Conservation (phyloP, 2,113 vertebrate species). For the Ellobius talpinus region DNA sequence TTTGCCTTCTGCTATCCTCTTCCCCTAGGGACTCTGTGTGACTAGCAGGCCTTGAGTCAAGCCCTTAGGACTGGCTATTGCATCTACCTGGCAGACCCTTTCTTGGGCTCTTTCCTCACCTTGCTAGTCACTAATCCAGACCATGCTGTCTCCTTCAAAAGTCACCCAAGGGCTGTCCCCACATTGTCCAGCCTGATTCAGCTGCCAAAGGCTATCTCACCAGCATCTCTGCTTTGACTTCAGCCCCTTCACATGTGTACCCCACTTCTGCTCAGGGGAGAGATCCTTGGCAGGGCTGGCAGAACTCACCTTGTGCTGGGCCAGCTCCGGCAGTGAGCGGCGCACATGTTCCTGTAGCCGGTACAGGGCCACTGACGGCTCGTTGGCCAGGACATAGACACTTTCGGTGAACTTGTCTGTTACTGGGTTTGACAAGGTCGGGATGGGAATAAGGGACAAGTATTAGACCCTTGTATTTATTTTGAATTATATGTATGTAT, state of each 20-base stretch:
- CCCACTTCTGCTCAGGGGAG: not conserved
- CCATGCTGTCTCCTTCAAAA: not conserved
- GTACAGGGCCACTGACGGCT: conserved; percentile 96
- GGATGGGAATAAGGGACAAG: not conserved
- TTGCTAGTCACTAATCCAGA: not conserved
- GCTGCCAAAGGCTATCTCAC: fast-evolving
- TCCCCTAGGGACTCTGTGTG: not conserved
- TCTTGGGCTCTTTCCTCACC: not conserved
- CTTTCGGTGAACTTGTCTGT: conserved; percentile 98
- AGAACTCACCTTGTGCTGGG: conserved; percentile 94
- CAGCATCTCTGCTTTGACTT: not conserved
- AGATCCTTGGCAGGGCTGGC: too few species aligned
- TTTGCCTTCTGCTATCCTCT: not conserved
- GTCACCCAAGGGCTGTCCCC: not conserved
- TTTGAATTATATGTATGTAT: not conserved
- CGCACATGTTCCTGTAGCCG: conserved; percentile 97
- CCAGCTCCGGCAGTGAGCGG: conserved; percentile 95
- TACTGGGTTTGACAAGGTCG: conserved; percentile 85
- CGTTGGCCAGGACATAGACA: conserved; percentile 97
- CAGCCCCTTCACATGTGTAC: not conserved
- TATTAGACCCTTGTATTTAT: not conserved
- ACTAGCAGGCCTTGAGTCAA: not conserved
- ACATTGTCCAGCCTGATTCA: not conserved
- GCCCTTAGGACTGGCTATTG: not conserved
- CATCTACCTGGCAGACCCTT: not conserved